A percentile compares a stretch with the other conserved stretches of the same genome.
Conservation (phyloP, 2,888 invertebrate species). For the Pyrrhopygopsis socrates region DNA sequence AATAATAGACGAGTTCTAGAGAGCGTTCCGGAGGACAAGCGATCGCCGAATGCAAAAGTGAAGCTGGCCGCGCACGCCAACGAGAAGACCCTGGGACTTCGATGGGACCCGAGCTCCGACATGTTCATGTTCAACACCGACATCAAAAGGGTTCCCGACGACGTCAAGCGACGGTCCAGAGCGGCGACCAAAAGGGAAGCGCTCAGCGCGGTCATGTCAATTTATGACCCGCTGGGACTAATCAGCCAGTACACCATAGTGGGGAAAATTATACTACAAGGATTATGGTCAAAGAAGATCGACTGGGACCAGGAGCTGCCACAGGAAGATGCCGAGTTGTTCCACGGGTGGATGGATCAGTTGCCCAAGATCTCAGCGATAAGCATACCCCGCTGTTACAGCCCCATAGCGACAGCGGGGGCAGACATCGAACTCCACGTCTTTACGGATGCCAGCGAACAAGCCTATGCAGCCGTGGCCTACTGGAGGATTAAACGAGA, state of each 20-base stretch:
- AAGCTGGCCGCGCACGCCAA: background rate
- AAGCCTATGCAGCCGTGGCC: conserved; percentile 26
- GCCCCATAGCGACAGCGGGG: conserved; percentile 54
- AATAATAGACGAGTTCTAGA: no score
- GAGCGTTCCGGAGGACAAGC: no score
- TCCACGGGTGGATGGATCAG: background rate
- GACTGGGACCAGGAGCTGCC: conserved; percentile 41
- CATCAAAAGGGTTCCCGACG: conserved; percentile 9
- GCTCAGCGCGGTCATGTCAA: conserved; percentile 78
- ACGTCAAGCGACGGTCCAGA: conserved; percentile 4
- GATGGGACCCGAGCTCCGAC: conserved; percentile 21
- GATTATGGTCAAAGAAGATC: conserved; percentile 43
- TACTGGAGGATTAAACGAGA: conserved; percentile 11
- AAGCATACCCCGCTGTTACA: conserved; percentile 81
- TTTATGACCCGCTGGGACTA: conserved; percentile 85
- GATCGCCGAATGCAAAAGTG: no score
- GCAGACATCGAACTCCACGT: conserved; percentile 75
- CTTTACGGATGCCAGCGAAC: conserved; percentile 38
- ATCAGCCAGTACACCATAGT: conserved; percentile 26
- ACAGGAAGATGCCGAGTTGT: conserved; percentile 53
- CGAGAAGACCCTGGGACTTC: conserved; percentile 21
- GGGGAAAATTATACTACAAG: conserved; percentile 36
- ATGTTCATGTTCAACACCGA: conserved; percentile 21
- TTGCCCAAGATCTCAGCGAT: conserved; percentile 40
- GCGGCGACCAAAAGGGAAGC: conserved; percentile 42